Conservation (phyloP, 2,113 vertebrate genomes). For the Cephalopholis sonnerati region DNA sequence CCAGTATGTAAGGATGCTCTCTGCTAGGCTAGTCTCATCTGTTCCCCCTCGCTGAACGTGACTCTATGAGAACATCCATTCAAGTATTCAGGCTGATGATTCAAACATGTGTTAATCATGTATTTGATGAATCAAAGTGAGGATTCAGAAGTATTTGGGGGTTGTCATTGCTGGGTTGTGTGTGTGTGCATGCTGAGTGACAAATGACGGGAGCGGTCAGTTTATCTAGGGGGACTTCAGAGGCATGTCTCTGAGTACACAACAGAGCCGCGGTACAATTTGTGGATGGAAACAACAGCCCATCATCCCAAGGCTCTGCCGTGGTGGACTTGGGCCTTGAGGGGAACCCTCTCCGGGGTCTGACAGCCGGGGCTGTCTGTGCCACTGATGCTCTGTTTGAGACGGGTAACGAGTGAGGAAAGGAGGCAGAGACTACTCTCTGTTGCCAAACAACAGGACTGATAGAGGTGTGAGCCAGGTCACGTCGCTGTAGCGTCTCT, state of each 20-base stretch:
- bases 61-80: conserved; percentile 36
- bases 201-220: conserved; percentile 61
- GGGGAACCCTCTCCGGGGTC: conserved; percentile 32
- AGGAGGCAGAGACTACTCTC: conserved; percentile 38
- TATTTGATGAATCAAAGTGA: conserved; percentile 73
- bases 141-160: conserved; percentile 57
- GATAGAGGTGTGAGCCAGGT: conserved; percentile 67
- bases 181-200: conserved; percentile 58
- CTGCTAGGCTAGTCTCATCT: conserved; percentile 30
- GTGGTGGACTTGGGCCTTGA: conserved; percentile 51
- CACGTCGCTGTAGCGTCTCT: conserved; percentile 49
- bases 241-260: conserved; percentile 58
- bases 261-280: conserved; percentile 49
- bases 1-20: conserved; percentile 32
- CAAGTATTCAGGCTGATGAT: conserved; percentile 64
- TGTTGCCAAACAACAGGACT: conserved; percentile 57
- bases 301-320: conserved; percentile 48
- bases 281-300: conserved; percentile 70
- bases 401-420: conserved; percentile 54
- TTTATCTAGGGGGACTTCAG: conserved; percentile 62
- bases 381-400: conserved; percentile 41
- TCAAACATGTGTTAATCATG: conserved; percentile 62
- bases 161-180: conserved; percentile 50
- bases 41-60: conserved; percentile 29
- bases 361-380: conserved; percentile 54